These are phyloP conservation scores for Bubo bubo DNA, from an alignment of 2,113 vertebrate species.

Conservation along the genomic window DNA sequence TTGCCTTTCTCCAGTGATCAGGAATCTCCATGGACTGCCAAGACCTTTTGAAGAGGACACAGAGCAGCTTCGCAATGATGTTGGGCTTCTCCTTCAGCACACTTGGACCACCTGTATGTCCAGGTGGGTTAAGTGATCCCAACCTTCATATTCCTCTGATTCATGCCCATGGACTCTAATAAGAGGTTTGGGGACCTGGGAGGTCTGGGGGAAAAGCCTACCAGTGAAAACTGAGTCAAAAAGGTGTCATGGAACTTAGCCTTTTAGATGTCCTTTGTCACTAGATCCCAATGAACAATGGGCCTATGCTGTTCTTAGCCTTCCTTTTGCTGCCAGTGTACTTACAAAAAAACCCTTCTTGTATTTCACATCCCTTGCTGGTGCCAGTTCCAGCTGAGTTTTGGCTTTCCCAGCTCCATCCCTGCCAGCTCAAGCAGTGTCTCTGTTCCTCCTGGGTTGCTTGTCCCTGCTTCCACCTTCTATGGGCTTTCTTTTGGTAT, in stretches of 20 bases:
- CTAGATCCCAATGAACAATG: neutral
- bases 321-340: neutral
- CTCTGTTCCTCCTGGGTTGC: neutral
- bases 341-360: neutral
- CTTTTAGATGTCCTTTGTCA: neutral
- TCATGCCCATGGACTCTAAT: neutral
- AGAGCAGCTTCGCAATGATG: fast-evolving
- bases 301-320: neutral
- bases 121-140: neutral
- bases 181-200: neutral
- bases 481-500: neutral
- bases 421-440: neutral
- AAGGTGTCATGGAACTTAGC: neutral
- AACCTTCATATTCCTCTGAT: neutral
- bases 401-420: neutral
- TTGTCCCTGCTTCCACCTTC: neutral
- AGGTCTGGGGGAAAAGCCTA: neutral
- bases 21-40: neutral
- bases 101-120: neutral
- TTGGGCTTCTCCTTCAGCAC: neutral
- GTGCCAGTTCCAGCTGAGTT: neutral
- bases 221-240: neutral
- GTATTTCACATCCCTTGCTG: neutral
- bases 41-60: neutral
- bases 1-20: neutral